Percentiles rank a stretch among this genome's conserved stretches.
These are phyloP conservation scores for Hippopotamyrus pictus DNA, from an alignment of 2,797 vertebrate species.

Conservation along the genomic window DNA sequence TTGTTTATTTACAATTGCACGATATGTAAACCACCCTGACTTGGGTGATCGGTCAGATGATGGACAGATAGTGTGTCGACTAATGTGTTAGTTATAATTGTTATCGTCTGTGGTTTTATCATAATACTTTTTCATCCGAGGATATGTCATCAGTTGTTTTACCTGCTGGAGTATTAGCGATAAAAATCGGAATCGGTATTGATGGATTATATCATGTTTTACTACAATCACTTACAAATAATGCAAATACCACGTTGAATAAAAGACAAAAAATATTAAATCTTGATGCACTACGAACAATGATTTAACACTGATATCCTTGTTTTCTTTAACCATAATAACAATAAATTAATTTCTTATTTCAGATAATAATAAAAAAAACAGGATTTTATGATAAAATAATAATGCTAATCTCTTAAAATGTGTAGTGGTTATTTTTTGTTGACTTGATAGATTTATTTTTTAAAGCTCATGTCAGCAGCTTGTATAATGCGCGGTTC, in stretches of 20 bases:
- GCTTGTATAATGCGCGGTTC: neutral
- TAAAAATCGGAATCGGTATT: neutral
- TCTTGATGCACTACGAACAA: neutral
- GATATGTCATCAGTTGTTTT: neutral
- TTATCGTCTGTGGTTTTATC: neutral
- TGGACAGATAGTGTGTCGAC: neutral
- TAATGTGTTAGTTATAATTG: neutral
- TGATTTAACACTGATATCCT: neutral
- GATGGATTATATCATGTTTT: neutral
- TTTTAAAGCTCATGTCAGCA: neutral
- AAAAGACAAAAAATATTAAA: neutral
- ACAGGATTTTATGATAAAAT: neutral
- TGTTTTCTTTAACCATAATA: neutral
- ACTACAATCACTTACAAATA: neutral
- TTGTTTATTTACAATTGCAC: neutral
- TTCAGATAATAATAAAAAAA: neutral
- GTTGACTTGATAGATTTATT: neutral
- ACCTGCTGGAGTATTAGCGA: neutral
- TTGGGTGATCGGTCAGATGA: neutral
- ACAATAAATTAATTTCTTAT: neutral
- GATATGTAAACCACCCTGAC: neutral
- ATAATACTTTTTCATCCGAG: neutral
- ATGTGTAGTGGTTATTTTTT: neutral
- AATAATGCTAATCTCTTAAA: neutral
- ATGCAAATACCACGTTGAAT: neutral